These are phyloP conservation scores for Tenthredo distinguenda DNA, from an alignment of 2,888 invertebrate species.

Conservation along the genomic window DNA sequence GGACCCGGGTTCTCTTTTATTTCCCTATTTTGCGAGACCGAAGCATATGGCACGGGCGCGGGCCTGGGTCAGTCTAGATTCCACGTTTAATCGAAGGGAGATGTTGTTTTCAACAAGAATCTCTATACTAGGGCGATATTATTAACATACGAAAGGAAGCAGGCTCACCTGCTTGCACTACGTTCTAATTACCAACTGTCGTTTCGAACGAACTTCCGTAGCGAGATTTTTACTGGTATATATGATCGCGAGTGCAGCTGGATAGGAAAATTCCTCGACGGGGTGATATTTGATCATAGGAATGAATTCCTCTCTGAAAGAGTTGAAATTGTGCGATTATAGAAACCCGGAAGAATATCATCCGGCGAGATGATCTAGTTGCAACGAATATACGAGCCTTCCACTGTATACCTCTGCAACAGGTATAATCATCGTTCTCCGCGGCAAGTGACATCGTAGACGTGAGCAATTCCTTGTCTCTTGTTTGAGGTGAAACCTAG, in stretches of 20 bases:
- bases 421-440: slow-evolving; percentile 8
- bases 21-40: slow-evolving; percentile 22
- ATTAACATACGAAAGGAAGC: not conserved
- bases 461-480: slow-evolving; percentile 36
- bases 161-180: not conserved
- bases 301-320: too few species aligned
- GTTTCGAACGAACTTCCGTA: not conserved
- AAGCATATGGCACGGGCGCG: slow-evolving; percentile 6
- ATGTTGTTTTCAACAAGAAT: not conserved
- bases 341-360: not conserved
- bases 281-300: too few species aligned
- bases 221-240: not conserved
- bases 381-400: not conserved
- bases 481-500: slow-evolving; percentile 22
- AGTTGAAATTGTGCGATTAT: not conserved
- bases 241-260: not conserved
- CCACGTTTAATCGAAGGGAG: slow-evolving; percentile 19
- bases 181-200: slow-evolving; percentile 27
- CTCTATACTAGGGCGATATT: not conserved
- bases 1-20: not conserved
- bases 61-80: slow-evolving; percentile 11
- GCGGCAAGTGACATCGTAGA: slow-evolving; percentile 26
- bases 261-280: not conserved
- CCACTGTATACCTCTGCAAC: not conserved
- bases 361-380: not conserved